Evolutionary conservation across 2,888 invertebrate genomes (phyloP).

Genomic region (Meteorus colon): DNA sequence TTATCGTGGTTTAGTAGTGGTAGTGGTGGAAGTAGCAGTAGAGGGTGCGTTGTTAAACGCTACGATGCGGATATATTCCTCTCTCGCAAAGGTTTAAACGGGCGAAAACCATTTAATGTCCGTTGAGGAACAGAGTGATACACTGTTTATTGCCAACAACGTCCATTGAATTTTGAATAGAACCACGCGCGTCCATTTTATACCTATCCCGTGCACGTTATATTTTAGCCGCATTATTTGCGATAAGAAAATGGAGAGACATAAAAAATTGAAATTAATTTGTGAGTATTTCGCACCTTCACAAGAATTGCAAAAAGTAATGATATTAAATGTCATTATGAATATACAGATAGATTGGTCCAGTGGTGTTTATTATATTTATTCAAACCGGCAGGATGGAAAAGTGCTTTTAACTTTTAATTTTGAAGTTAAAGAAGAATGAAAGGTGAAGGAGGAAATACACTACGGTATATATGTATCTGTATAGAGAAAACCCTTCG

Average conservation of each 20-base stretch:
- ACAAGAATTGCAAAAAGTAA: slow-evolving; percentile 1
- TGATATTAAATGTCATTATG: not conserved
- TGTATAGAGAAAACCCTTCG: slow-evolving; percentile 6
- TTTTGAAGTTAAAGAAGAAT: slow-evolving; percentile 22
- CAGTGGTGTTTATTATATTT: not conserved
- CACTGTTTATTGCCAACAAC: slow-evolving; percentile 65
- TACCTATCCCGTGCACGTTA: slow-evolving; percentile 4
- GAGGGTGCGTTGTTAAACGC: slow-evolving; percentile 40
- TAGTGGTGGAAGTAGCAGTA: not conserved
- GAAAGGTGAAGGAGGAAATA: slow-evolving; percentile 25
- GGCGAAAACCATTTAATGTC: slow-evolving; percentile 59
- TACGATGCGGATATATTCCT: slow-evolving; percentile 19
- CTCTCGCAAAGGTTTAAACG: slow-evolving; percentile 39
- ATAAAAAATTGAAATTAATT: slow-evolving; percentile 41
- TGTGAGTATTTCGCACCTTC: slow-evolving; percentile 13
- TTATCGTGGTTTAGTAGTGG: slow-evolving; percentile 37
- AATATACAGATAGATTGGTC: not conserved
- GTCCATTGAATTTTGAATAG: slow-evolving; percentile 64
- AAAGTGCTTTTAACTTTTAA: slow-evolving; percentile 17
- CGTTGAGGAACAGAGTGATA: slow-evolving; percentile 63
- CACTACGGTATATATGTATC: not conserved
- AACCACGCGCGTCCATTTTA: slow-evolving; percentile 39
- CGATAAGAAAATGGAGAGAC: slow-evolving; percentile 34
- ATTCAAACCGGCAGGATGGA: slow-evolving; percentile 6
- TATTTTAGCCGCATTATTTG: slow-evolving; percentile 24